Evolutionary conservation across 2,113 vertebrate genomes (phyloP).

Genomic region (Hyperopisus bebe): DNA sequence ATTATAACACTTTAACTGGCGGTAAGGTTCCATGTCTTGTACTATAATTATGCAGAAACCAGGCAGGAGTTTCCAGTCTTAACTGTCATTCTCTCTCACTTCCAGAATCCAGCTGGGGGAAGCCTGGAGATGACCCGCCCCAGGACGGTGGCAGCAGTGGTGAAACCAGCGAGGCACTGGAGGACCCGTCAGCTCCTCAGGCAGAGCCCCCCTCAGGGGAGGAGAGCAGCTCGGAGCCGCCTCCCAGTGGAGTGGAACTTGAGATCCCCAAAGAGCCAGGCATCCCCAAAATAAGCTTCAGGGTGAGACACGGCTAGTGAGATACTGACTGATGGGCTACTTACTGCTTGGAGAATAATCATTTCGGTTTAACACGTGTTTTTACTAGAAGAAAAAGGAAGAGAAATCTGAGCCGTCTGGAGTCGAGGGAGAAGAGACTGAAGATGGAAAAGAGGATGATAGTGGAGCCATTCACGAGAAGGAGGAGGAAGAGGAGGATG

Average conservation of each 20-base stretch:
- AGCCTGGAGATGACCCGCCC: conserved; percentile 60
- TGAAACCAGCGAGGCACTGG: conserved; percentile 26
- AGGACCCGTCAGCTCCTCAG: conserved; percentile 38
- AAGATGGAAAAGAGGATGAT: conserved; percentile 16
- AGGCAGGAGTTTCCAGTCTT: neutral
- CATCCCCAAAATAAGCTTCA: conserved; percentile 59
- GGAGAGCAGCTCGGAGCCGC: conserved; percentile 33
- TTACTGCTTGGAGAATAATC: neutral
- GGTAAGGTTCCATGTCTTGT: conserved; percentile 53
- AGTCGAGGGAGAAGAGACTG: conserved; percentile 34
- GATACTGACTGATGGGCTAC: neutral
- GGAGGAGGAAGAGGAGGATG: conserved; percentile 25
- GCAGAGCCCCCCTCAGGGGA: conserved; percentile 46
- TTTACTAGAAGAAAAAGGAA: conserved; percentile 52
- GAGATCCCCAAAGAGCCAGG: conserved; percentile 25
- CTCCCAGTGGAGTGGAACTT: conserved; percentile 30
- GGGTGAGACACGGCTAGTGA: conserved; percentile 52
- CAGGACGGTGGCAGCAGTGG: conserved; percentile 23
- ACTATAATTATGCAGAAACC: neutral
- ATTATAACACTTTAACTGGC: conserved; percentile 83
- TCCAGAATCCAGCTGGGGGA: conserved; percentile 88
- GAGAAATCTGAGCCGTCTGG: conserved; percentile 26
- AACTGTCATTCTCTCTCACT: neutral
- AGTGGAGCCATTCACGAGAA: conserved; percentile 20
- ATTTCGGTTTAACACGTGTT: neutral